phyloP scores from a whole-genome alignment of 2,113 vertebrate species.

The Epinephelus cyanopodus region DNA sequence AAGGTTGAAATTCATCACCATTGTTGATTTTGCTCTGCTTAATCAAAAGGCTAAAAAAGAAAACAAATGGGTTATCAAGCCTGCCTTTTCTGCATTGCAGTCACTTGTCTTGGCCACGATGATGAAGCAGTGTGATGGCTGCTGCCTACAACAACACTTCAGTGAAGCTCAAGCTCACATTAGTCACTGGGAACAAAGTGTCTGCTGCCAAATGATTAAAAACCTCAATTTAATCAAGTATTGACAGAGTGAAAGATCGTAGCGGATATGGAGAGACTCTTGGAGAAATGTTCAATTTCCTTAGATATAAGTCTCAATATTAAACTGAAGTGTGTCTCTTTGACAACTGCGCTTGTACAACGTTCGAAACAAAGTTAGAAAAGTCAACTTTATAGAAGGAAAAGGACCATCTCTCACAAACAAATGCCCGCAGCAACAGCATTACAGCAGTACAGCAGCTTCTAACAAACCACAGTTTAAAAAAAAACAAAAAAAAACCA shows the following conservation, averaged over 20 bases:
- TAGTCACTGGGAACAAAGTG: slow-evolving; percentile 54
- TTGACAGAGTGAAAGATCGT: slow-evolving; percentile 14
- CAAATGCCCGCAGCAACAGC: background rate
- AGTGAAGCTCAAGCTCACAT: slow-evolving; percentile 34
- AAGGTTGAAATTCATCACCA: background rate
- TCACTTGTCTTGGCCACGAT: slow-evolving; percentile 26
- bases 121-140: slow-evolving; percentile 39
- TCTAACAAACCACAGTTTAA: background rate
- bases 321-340: background rate
- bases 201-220: slow-evolving; percentile 35
- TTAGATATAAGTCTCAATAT: background rate
- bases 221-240: slow-evolving; percentile 25
- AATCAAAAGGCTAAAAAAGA: slow-evolving; percentile 15
- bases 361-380: slow-evolving; percentile 3
- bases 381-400: background rate
- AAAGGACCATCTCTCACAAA: background rate
- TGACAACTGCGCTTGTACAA: background rate
- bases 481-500: background rate
- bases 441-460: background rate
- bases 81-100: slow-evolving; percentile 24
- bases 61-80: slow-evolving; percentile 15
- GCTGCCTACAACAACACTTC: slow-evolving; percentile 50
- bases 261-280: slow-evolving; percentile 3
- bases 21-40: background rate
- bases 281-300: slow-evolving; percentile 18